phyloP scores from a whole-genome alignment of 2,797 vertebrate species.

The Podargus strigoides region DNA sequence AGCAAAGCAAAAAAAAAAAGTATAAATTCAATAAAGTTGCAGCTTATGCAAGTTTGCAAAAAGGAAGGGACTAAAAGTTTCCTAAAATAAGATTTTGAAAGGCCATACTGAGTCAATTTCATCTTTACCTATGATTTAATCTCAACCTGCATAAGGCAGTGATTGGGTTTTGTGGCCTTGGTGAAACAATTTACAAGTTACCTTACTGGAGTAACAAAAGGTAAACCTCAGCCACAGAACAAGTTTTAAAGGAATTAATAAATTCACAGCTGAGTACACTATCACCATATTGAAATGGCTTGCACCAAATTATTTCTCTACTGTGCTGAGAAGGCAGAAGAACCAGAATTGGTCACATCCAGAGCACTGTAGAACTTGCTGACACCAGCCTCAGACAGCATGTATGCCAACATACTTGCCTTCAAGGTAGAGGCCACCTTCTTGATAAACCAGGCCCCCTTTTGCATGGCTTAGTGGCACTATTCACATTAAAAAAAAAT shows the following conservation, averaged over 20 bases:
- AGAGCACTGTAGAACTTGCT: background rate
- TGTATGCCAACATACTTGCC: background rate
- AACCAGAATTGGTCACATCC: background rate
- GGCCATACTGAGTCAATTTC: background rate
- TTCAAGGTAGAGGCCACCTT: background rate
- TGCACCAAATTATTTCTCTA: background rate
- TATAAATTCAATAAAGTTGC: background rate
- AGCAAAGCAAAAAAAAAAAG: background rate
- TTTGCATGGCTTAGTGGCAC: background rate
- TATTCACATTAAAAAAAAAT: background rate
- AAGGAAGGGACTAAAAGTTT: background rate
- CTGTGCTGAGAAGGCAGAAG: background rate
- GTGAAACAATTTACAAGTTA: background rate
- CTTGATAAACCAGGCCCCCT: background rate
- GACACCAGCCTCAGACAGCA: background rate
- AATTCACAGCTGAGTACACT: background rate
- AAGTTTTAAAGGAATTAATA: background rate
- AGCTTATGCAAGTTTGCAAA: background rate
- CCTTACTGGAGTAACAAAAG: background rate
- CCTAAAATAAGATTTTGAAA: background rate
- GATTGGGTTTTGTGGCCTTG: background rate
- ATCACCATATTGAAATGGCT: rapidly evolving
- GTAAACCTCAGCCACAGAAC: background rate
- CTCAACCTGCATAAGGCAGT: background rate
- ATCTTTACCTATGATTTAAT: background rate